These are phyloP conservation scores for Nezara viridula DNA, from an alignment of 2,888 invertebrate genomes.

Conservation along the genomic window DNA sequence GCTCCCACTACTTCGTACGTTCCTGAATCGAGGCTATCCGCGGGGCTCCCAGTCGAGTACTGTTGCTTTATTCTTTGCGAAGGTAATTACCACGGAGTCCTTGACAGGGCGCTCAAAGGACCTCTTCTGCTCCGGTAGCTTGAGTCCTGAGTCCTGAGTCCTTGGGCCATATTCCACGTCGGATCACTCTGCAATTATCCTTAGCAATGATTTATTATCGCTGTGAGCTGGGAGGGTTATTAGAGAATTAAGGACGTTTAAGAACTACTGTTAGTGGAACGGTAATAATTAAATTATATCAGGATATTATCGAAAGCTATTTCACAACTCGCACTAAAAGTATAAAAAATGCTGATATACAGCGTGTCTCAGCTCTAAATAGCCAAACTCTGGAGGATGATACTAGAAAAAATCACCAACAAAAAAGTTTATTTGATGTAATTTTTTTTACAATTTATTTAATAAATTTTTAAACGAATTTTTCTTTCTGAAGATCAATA, in stretches of 20 bases:
- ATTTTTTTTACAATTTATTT: too few species aligned
- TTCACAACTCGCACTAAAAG: too few species aligned
- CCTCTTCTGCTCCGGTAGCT: background rate
- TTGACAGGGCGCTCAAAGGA: background rate
- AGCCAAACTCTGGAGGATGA: too few species aligned
- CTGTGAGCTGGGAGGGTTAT: background rate
- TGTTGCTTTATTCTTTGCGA: background rate
- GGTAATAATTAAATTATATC: background rate
- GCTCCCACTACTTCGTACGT: background rate
- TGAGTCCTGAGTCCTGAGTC: background rate
- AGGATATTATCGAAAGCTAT: background rate
- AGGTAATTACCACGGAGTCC: background rate
- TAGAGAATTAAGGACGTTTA: background rate
- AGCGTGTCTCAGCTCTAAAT: too few species aligned
- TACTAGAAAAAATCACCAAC: too few species aligned
- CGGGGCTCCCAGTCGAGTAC: background rate
- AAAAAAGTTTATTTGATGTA: too few species aligned
- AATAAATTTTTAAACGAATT: too few species aligned
- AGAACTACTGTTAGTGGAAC: background rate
- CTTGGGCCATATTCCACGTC: background rate
- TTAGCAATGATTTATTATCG: background rate
- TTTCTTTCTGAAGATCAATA: background rate
- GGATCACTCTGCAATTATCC: background rate
- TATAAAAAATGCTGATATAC: too few species aligned
- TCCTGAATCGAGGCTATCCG: background rate